Base-by-base conservation (phyloP, 2,888 invertebrate species). In the Drosophila eohydei region DNA sequence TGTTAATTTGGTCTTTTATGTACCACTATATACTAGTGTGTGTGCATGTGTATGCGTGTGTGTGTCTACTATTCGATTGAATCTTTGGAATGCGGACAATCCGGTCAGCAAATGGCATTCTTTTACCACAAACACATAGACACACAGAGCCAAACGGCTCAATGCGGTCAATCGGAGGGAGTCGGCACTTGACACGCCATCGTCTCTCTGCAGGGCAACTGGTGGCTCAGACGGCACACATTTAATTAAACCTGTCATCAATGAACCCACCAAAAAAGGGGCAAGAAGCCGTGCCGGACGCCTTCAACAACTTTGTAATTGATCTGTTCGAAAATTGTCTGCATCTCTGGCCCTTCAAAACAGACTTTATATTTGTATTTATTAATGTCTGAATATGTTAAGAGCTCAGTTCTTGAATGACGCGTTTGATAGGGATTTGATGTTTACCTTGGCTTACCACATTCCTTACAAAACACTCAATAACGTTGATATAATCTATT, bases 51-150 rank as follows among this genome's bases (percentile, higher is more conserved):
- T 54, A 43, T 71, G 21, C 60, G 44, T 56, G 51, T 60, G 36
- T 80, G 66, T 74, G 60, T 65, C 69, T 76, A 80, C 80, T 76
- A 81, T 83, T 81, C 86, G 88, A 86, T 90, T 82, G 83, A 89
- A 84, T 88, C 80, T 78, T 63, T 82, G 91, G 91, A 91, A 91
- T 91, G 91, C 90, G 91, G 91, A 90, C 89, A 91, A 91, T 91
- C 91, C 89, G 87, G 91, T 91, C 87, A 80, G 80, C 81, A 83
- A 88, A 88, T 91, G 89, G 88, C 88, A 90, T 90, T 89, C 88
- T 90, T 83, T 84, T 82, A 77, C 77, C 82, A 81, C 81, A 83
- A 77, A 74, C 81, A 79, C 61, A 52, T 30, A 67, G 38, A 71
- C 70, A 76, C 67, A 73, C 36, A 36, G 38, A 54, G 69, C 75